Conservation (phyloP, 2,797 vertebrate genomes). For the Aplochiton taeniatus region DNA sequence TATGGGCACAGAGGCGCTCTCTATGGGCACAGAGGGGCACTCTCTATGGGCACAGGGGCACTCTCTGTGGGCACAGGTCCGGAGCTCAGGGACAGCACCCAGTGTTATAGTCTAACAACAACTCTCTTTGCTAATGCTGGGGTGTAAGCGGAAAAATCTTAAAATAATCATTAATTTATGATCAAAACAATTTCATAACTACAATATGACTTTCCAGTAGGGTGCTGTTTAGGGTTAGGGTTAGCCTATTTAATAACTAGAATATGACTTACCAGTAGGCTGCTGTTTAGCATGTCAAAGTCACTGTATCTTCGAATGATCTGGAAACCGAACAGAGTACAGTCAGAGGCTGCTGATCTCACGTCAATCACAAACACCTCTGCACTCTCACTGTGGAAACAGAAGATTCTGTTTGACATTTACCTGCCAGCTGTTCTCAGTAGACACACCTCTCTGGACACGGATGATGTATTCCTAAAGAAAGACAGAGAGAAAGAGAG, state of each 20-base stretch:
- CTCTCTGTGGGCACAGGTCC: too few relatives aligned
- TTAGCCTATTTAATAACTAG: not conserved
- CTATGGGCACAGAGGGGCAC: too few relatives aligned
- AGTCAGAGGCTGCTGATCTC: not conserved
- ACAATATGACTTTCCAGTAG: conserved; percentile 83
- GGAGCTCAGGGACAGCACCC: too few relatives aligned
- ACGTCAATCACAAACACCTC: too few relatives aligned
- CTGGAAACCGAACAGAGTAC: conserved; percentile 69
- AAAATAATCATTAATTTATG: too few relatives aligned
- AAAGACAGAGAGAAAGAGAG: conserved; percentile 5
- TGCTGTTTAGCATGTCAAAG: conserved; percentile 94
- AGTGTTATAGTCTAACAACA: too few relatives aligned
- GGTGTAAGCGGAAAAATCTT: too few relatives aligned
- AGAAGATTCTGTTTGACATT: conserved; percentile 27
- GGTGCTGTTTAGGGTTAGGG: conserved; percentile 92
- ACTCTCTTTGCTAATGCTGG: too few relatives aligned
- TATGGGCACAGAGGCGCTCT: too few relatives aligned
- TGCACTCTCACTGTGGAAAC: too few relatives aligned
- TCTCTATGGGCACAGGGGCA: too few relatives aligned
- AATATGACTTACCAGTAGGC: conserved; percentile 85
- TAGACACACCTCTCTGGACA: conserved; percentile 92
- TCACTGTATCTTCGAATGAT: conserved; percentile 96
- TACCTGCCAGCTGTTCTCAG: conserved; percentile 98
- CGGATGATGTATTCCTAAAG: conserved; percentile 94
- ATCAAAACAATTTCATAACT: too few relatives aligned